phyloP scores from a whole-genome alignment of 2,888 invertebrate species.

The Neoscelio sp. region DNA sequence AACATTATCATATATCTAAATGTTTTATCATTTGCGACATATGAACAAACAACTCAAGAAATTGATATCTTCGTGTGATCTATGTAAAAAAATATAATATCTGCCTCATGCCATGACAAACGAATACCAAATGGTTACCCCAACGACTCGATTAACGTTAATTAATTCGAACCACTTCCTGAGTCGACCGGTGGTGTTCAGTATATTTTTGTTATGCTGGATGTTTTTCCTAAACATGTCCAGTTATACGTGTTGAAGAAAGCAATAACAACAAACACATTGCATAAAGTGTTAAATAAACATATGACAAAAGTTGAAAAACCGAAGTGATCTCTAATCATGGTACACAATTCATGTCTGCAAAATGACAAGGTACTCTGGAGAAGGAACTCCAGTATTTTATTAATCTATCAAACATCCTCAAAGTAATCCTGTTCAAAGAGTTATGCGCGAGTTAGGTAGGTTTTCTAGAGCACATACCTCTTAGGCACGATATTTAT shows the following conservation, averaged over 20 bases:
- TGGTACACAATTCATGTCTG: neutral
- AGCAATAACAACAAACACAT: neutral
- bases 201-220: constrained; percentile 12
- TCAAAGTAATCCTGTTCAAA: too few relatives aligned
- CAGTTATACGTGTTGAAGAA: neutral
- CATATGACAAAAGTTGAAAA: neutral
- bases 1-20: too few relatives aligned
- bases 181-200: constrained; percentile 3
- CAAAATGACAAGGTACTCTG: neutral
- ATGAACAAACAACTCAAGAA: too few relatives aligned
- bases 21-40: too few relatives aligned
- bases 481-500: too few relatives aligned
- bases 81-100: too few relatives aligned
- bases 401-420: neutral
- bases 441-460: too few relatives aligned
- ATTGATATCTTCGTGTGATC: too few relatives aligned
- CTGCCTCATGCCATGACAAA: neutral
- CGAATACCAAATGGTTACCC: neutral
- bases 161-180: neutral
- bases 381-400: neutral
- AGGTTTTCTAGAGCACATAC: too few relatives aligned
- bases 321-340: neutral
- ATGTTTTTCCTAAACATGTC: constrained; percentile 15
- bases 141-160: neutral
- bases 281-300: neutral